Base-by-base conservation (phyloP, 2,113 vertebrate genomes). In the Mustelus asterias region DNA sequence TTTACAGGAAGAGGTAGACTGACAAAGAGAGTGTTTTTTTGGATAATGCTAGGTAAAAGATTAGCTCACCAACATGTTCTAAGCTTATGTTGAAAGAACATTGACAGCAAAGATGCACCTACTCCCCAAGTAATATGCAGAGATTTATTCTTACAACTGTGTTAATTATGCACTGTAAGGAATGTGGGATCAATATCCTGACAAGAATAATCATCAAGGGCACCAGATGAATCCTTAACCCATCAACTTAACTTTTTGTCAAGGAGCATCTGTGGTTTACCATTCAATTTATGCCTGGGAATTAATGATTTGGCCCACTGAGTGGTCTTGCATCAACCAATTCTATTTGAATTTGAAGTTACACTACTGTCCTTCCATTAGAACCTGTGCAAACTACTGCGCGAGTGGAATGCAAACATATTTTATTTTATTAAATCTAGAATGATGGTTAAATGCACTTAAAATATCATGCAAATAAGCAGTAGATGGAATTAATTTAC, bases 161-260 rank as follows among this genome's bases (percentile, higher is more conserved):
- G 80, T 20, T 83, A 83, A 83, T 83, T 83, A 83, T 83, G 80
- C 80, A 83, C n/a, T 83, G 80, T 44, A 83, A 83, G n/a, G 16
- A 83, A 16, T 41, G 80, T 83, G 80, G n/a, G 80, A 83, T 83
- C 80, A 83, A 83, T 83, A 83, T 20, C 37, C 80, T 83, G 80
- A 83, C 37, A 41, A 83, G 78, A 83, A 83, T 83, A 83, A 41
- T 83, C 80, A 83, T 83, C 80, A 83, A 44, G 80, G 80, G 37
- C 80, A 83, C 80, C 80, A 83, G 37, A 83, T 18, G 37, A 83
- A 83, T 83, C 37, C 80, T 83, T 83, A 83, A 83, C 80, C 80
- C 37, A 2, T 83, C 37, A 83, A 20, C 80, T 37, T 83, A 83
- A 44, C n/a, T 83, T 83, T 83, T 83, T 44, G 80, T 41, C 37